Evolutionary conservation across 2,113 vertebrate species (phyloP).

Genomic region (Dipodomys spectabilis): DNA sequence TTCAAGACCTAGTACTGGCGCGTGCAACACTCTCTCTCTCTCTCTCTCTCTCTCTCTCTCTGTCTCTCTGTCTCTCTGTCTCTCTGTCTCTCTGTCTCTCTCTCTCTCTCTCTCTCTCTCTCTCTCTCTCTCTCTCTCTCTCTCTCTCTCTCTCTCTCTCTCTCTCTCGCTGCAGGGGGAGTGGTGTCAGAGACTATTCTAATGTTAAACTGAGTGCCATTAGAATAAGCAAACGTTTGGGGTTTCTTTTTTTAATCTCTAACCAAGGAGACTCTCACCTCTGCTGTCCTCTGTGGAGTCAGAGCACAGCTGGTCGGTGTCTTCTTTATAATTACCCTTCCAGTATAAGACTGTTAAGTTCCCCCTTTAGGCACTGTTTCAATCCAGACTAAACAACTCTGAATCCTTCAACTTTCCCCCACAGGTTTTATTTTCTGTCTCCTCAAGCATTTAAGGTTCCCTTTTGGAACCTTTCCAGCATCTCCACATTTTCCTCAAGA

Average conservation of each 20-base stretch:
- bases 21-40: too few species aligned
- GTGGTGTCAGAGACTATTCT: background rate
- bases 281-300: conserved; percentile 51
- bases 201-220: background rate
- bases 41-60: too few species aligned
- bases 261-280: conserved; percentile 43
- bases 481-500: conserved; percentile 64
- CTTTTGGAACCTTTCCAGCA: conserved; percentile 69
- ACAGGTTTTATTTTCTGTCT: conserved; percentile 75
- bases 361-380: conserved; percentile 64
- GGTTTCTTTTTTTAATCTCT: too few species aligned
- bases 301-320: conserved; percentile 71
- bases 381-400: conserved; percentile 81
- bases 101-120: too few species aligned
- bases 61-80: too few species aligned
- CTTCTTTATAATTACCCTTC: conserved; percentile 72
- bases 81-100: too few species aligned
- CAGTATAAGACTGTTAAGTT: conserved; percentile 66
- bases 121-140: too few species aligned
- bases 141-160: too few species aligned
- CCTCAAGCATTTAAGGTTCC: conserved; percentile 76
- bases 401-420: conserved; percentile 73
- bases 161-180: too few species aligned
- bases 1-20: too few species aligned
- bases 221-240: background rate